Evolutionary conservation across 30 jellyfish, hydroid and myxozoan species (phyloP).

Genomic region (Aurelia sp.): DNA sequence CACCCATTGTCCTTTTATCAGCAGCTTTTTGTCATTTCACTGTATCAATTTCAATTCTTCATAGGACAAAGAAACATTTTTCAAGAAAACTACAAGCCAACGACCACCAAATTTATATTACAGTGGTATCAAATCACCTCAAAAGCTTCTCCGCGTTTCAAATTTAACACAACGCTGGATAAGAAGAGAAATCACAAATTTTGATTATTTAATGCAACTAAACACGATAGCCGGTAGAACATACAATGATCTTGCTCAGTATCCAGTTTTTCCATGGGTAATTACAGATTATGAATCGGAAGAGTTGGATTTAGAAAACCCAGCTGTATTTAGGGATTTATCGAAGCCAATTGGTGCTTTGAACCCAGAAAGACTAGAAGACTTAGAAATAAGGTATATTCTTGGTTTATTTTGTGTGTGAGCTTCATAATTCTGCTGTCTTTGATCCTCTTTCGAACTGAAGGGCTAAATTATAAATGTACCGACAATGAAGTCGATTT

Average conservation of each 20-base stretch:
- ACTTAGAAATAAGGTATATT: constrained; percentile 67
- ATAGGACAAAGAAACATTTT: constrained; percentile 78
- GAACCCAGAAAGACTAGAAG: constrained; percentile 67
- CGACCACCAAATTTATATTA: constrained; percentile 83
- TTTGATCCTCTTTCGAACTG: too few species aligned
- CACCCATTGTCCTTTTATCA: too few species aligned
- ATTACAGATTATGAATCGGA: constrained; percentile 82
- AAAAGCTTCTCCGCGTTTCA: constrained; percentile 81
- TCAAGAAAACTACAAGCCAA: constrained; percentile 61
- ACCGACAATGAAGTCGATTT: too few species aligned
- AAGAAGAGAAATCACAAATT: constrained; percentile 87
- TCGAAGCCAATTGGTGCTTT: constrained; percentile 94
- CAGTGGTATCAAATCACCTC: constrained; percentile 95
- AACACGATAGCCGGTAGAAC: constrained; percentile 98
- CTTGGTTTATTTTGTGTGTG: not conserved
- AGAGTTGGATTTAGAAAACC: constrained; percentile 71
- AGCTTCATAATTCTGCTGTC: not conserved
- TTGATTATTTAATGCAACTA: constrained; percentile 91
- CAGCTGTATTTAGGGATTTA: constrained; percentile 80
- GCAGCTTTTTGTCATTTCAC: too few species aligned
- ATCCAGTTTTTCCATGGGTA: constrained; percentile 99
- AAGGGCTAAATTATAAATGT: too few species aligned
- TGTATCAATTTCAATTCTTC: not conserved
- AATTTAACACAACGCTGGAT: constrained; percentile 91
- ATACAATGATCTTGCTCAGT: constrained; percentile 95